Evolutionary conservation across 2,113 vertebrate species (phyloP), one percentile per base, ranked within the genome.

Genomic region (Pyrgilauda ruficollis): DNA sequence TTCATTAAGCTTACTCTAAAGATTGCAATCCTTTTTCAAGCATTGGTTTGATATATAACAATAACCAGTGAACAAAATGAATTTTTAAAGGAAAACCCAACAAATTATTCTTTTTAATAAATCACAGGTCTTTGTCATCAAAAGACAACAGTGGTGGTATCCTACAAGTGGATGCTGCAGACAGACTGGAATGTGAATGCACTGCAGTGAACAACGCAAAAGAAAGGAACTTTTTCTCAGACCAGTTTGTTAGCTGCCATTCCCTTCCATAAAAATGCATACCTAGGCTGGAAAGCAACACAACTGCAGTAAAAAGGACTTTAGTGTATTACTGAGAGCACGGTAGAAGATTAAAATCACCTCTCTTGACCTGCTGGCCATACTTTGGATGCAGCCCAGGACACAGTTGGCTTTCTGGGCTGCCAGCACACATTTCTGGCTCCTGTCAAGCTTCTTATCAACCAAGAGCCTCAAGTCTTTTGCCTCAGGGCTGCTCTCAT

Each of bases 321-420:
- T 69, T 9, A 33, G 5, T 39, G 11, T 33, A 17, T 17, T 37
- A 14, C 19, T 66, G 11, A 70, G 64, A 84, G 31, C 7, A 24
- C 22, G 56, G 35, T 5, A 39, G 27, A 84, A 27, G 19, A 22
- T 22, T 5, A 44, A 35, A 72, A 58, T 58, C 43, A 30, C 33
- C 15, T 58, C 43, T 35, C 27, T 50, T 0, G 1, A 84, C 15
- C 27, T 0, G 0, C 18, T 64, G 37, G 15, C 7, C 43, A 24
- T 9, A 10, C 9, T 77, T 50, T 63, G 67, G 15, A 10, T 50
- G 31, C 22, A 37, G 8, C 15, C 12, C 27, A 56, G 12, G 24
- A 49, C 22, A 31, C 14, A 61, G 15, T 0, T 68, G n/a, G 9
- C 10, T 76, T 62, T 55, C 30, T 43, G 41, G 3, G 19, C 13